Evolutionary conservation across 2,113 vertebrate genomes (phyloP).

Genomic region (Odocoileus virginianus): DNA sequence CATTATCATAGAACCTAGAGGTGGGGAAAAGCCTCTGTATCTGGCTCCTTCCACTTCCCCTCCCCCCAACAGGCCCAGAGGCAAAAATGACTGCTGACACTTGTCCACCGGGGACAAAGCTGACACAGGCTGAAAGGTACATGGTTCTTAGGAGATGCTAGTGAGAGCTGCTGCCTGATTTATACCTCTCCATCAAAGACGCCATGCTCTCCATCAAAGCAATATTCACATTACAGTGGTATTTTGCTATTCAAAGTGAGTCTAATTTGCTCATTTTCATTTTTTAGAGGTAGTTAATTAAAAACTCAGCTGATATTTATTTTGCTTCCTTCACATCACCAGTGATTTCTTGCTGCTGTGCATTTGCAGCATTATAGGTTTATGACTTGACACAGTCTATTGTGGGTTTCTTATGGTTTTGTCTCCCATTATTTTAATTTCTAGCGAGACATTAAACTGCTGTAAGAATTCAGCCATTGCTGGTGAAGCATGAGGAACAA

Average conservation of each 20-base stretch:
- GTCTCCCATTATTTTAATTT: constrained; percentile 55
- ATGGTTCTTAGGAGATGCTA: not conserved
- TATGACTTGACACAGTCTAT: not conserved
- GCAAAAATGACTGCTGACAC: not conserved
- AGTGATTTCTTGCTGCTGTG: constrained; percentile 10
- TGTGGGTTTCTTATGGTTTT: not conserved
- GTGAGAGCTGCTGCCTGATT: not conserved
- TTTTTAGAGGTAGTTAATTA: constrained; percentile 72
- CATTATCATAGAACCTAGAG: not conserved
- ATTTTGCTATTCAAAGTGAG: constrained; percentile 36
- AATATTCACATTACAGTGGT: constrained; percentile 4
- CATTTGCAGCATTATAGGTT: constrained; percentile 6
- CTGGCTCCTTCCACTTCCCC: not conserved
- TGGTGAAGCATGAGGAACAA: not conserved
- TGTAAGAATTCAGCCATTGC: not conserved
- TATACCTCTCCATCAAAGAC: not conserved
- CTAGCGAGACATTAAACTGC: not conserved
- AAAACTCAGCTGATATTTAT: constrained; percentile 51
- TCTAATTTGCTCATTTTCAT: constrained; percentile 61
- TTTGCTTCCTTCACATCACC: constrained; percentile 27
- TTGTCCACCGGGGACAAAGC: not conserved
- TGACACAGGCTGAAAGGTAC: not conserved
- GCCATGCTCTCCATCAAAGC: not conserved
- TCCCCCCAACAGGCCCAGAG: not conserved
- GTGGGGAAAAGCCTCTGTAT: not conserved